Percentiles rank a stretch among this genome's conserved stretches.
These are phyloP conservation scores for Campaea margaritaria DNA, from an alignment of 2,888 invertebrate genomes.

Conservation along the genomic window DNA sequence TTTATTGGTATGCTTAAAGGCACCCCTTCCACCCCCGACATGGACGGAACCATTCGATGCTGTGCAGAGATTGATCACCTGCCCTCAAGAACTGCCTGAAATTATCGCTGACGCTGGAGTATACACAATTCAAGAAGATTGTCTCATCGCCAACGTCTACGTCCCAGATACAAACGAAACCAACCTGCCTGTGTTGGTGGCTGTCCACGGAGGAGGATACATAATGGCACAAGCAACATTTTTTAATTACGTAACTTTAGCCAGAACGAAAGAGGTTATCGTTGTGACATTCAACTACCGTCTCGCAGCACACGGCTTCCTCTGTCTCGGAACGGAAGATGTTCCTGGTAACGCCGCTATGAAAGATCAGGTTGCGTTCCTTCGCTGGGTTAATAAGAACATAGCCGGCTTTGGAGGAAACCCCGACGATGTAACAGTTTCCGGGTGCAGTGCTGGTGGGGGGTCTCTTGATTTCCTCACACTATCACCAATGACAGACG, in stretches of 20 bases:
- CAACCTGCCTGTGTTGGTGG: constrained; percentile 10
- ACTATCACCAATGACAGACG: constrained; percentile 51
- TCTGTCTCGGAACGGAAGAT: constrained; percentile 54
- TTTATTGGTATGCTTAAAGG: constrained; percentile 1
- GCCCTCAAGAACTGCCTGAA: not conserved
- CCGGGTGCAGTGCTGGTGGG: constrained; percentile 60
- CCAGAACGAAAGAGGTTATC: not conserved
- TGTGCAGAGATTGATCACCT: not conserved
- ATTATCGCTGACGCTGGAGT: not conserved
- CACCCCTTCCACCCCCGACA: constrained; percentile 7
- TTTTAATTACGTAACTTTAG: not conserved
- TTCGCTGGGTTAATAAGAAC: constrained; percentile 54
- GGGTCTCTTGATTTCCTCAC: constrained; percentile 53
- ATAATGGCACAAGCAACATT: not conserved
- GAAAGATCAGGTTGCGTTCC: constrained; percentile 52
- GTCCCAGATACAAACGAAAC: constrained; percentile 5
- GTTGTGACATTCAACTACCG: constrained; percentile 36
- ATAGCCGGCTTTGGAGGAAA: constrained; percentile 59
- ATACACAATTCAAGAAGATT: constrained; percentile 7
- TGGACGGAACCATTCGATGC: constrained; percentile 5
- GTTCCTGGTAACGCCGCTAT: constrained; percentile 57
- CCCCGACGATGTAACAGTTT: constrained; percentile 57
- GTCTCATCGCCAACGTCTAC: too few species aligned
- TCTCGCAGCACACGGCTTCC: constrained; percentile 49
- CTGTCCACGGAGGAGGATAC: not conserved